Conservation (phyloP, 2,888 invertebrate species). For the Scaptomyza reducta region DNA sequence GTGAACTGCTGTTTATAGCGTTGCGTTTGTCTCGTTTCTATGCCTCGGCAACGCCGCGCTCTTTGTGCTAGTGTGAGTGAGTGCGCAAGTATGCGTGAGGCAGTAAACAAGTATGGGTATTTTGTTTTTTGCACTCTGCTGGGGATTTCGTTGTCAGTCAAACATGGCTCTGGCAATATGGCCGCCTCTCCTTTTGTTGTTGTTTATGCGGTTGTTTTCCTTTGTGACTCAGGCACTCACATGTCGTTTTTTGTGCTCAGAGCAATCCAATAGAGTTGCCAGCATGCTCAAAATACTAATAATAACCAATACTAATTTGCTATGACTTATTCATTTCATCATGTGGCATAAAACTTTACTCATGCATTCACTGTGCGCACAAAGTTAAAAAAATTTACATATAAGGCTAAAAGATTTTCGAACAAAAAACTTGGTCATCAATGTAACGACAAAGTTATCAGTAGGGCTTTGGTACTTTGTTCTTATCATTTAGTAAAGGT, state of each 20-base stretch:
- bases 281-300: slow-evolving; percentile 15
- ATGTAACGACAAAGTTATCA: slow-evolving; percentile 9
- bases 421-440: background rate
- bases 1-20: slow-evolving; percentile 81
- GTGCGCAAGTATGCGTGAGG: slow-evolving; percentile 31
- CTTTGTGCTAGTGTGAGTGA: slow-evolving; percentile 38
- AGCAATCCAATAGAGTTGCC: slow-evolving; percentile 50
- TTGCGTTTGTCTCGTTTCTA: slow-evolving; percentile 74
- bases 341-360: slow-evolving; percentile 3
- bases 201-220: slow-evolving; percentile 48
- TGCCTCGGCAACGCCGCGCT: slow-evolving; percentile 62
- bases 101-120: slow-evolving; percentile 39
- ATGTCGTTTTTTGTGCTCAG: slow-evolving; percentile 35
- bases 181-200: slow-evolving; percentile 61
- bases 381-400: background rate
- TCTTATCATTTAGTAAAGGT: slow-evolving; percentile 22
- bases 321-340: slow-evolving; percentile 6
- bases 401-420: background rate
- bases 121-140: slow-evolving; percentile 71
- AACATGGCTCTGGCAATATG: slow-evolving; percentile 77
- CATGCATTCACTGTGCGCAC: background rate
- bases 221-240: slow-evolving; percentile 57
- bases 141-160: slow-evolving; percentile 66
- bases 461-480: background rate
- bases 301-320: background rate